Evolutionary conservation across 2,888 invertebrate genomes (phyloP), one percentile per base, ranked within the genome.

Genomic region (Dryobotodes eremita): DNA sequence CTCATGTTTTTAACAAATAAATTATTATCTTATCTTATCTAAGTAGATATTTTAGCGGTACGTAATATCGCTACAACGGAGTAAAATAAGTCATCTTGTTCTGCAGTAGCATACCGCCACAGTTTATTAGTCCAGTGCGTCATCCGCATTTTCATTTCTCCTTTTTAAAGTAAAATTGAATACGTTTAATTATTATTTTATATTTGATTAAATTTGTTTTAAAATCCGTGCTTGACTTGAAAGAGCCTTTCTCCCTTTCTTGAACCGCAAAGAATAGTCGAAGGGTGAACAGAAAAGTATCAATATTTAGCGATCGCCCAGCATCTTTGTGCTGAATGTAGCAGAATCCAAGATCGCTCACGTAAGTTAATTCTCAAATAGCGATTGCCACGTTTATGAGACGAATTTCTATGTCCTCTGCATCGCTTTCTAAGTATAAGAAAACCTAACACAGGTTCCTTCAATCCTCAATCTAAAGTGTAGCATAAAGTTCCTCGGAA

Each of bases 401-500:
- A 15, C 17, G 65, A 50, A 42, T 46, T 61, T 68, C 10, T 23
- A 50, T 68, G 31, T 50, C 50, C 31, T 31, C 23, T 55, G 59
- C 36, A 74, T 2, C 11, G 20, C 13, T 62, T 50, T 50, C 26
- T 15, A 23, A 55, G n/a, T 57, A 69, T 17, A 70, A 57, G 42
- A 31, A 64, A 71, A n/a, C 36, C 13, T 61, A 59, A 57, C 23
- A 36, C 17, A 31, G 57, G 17, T 77, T 77, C n/a, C n/a, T 77
- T 46, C 42, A 23, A 64, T 72, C 26, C 15, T 69, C 71, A 77
- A 81, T 77, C 71, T 71, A 66, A 71, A 68, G 46, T 36, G 20
- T 10, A 71, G n/a, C 61, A 71, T 57, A 81, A 82, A 66, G 66
- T 82, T 46, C 36, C n/a, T 50, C 26, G 59, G n/a, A 82, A 82